Evolutionary conservation across 2,888 invertebrate species (phyloP).

Genomic region (Chydorus sphaericus): DNA sequence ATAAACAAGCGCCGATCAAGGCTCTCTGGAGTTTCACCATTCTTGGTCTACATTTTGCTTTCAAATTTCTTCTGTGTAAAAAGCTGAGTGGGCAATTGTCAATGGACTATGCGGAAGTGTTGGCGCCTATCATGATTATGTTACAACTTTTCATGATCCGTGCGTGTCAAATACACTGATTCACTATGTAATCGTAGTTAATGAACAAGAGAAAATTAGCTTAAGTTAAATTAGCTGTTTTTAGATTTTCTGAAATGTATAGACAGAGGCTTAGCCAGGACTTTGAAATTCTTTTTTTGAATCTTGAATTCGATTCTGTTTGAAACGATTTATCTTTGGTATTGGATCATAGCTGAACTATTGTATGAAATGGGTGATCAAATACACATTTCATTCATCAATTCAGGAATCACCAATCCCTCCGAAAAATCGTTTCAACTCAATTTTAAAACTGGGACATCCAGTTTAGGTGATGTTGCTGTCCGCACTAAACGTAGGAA

Average conservation of each 20-base stretch:
- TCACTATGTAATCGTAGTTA: no score
- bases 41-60: conserved; percentile 68
- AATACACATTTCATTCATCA: no score
- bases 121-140: conserved; percentile 79
- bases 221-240: neutral
- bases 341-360: no score
- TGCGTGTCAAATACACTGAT: conserved; percentile 70
- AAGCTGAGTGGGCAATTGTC: conserved; percentile 66
- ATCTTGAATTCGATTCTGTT: neutral
- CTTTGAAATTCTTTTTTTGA: neutral
- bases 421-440: no score
- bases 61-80: conserved; percentile 78
- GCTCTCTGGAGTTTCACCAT: conserved; percentile 69
- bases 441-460: no score
- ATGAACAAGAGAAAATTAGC: neutral
- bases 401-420: no score
- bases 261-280: neutral
- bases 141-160: conserved; percentile 78
- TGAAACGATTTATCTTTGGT: no score
- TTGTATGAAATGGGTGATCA: no score
- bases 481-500: no score
- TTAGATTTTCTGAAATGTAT: neutral
- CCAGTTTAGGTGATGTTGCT: no score
- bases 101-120: conserved; percentile 79
- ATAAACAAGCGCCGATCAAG: conserved; percentile 58